Conservation (phyloP, 2,888 invertebrate species). For the Eupithecia abbreviata region DNA sequence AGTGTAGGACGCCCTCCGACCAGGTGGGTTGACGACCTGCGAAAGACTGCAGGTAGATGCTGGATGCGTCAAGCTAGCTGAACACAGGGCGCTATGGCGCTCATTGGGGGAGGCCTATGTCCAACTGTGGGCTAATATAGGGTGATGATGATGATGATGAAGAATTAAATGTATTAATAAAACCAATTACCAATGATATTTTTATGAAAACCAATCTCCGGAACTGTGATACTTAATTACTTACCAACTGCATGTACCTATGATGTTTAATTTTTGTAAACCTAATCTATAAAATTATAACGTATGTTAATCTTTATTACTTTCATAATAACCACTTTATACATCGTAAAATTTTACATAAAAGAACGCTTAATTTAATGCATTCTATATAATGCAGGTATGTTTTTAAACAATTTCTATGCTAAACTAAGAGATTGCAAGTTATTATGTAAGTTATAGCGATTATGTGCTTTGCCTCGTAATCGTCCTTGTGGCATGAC, state of each 20-base stretch:
- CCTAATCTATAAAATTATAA: not conserved
- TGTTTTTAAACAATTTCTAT: slow-evolving; percentile 32
- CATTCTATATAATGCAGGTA: slow-evolving; percentile 27
- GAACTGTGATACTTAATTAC: not conserved
- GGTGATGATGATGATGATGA: too few species aligned
- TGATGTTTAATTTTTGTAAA: not conserved
- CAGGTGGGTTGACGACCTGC: too few species aligned
- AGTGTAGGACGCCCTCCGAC: too few species aligned
- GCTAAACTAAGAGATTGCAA: not conserved
- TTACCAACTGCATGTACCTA: not conserved
- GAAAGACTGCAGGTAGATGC: too few species aligned
- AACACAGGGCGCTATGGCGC: too few species aligned
- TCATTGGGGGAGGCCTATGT: too few species aligned
- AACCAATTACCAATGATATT: not conserved
- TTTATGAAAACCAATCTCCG: not conserved
- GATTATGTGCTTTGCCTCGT: slow-evolving; percentile 34
- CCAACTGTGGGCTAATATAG: too few species aligned
- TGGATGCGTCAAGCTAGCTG: too few species aligned
- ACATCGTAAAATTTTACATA: slow-evolving; percentile 31
- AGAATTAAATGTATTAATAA: too few species aligned
- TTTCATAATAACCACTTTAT: slow-evolving; percentile 24
- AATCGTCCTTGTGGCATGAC: slow-evolving; percentile 29
- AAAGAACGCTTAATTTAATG: slow-evolving; percentile 33
- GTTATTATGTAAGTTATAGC: not conserved
- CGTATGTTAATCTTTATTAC: slow-evolving; percentile 10